A percentile compares a stretch with the other conserved stretches of the same genome.
Evolutionary conservation across 2,888 invertebrate genomes (phyloP).

Genomic region (Harmothoe impar): DNA sequence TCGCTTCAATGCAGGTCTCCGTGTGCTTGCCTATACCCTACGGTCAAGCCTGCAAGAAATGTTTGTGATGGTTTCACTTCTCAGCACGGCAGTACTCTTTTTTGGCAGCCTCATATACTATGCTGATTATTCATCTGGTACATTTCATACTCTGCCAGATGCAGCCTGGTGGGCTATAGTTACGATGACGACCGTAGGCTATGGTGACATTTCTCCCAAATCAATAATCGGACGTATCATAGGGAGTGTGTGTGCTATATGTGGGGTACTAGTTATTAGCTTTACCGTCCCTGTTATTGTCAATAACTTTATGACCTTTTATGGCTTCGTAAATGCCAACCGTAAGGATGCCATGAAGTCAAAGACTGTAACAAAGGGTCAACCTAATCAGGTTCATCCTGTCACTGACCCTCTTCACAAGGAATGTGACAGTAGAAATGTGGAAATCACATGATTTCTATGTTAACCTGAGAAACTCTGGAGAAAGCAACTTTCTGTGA

Average conservation of each 20-base stretch:
- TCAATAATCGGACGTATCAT: constrained; percentile 54
- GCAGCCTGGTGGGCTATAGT: constrained; percentile 66
- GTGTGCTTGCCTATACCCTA: too few relatives aligned
- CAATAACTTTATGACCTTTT: constrained; percentile 58
- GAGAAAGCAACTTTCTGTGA: too few relatives aligned
- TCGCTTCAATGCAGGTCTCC: background rate
- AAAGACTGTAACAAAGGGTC: too few relatives aligned
- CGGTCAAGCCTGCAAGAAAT: too few relatives aligned
- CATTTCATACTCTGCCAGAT: background rate
- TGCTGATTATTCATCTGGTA: too few relatives aligned
- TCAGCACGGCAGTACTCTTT: constrained; percentile 65
- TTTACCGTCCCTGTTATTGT: constrained; percentile 67
- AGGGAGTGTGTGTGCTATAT: constrained; percentile 63
- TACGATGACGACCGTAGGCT: constrained; percentile 69
- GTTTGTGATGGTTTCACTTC: background rate
- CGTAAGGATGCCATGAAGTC: too few relatives aligned
- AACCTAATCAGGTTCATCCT: too few relatives aligned
- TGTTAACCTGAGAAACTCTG: too few relatives aligned
- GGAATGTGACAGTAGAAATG: too few relatives aligned
- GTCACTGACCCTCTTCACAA: too few relatives aligned
- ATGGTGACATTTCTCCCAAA: constrained; percentile 63
- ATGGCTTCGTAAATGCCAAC: too few relatives aligned
- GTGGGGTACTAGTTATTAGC: constrained; percentile 64
- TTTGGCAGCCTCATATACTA: constrained; percentile 66
- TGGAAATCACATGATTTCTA: too few relatives aligned